These are phyloP conservation scores for Catonia carolina DNA, from an alignment of 2,888 invertebrate genomes.

Conservation along the genomic window DNA sequence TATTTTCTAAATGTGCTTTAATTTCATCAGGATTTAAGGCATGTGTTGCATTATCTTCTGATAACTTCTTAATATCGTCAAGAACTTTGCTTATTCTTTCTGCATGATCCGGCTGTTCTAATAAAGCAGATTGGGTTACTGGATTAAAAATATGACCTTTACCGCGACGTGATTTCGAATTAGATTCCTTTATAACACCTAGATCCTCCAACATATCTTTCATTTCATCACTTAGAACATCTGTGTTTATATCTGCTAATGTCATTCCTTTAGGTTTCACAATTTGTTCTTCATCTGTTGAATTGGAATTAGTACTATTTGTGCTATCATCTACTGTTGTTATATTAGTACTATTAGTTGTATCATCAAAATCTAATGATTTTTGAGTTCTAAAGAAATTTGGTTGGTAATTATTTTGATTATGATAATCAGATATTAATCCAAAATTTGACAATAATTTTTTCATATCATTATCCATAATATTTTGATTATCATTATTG, in stretches of 20 bases:
- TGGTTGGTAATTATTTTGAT: background rate
- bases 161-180: conserved; percentile 23
- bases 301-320: too few relatives aligned
- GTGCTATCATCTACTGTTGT: too few relatives aligned
- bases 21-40: conserved; percentile 24
- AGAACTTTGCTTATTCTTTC: conserved; percentile 42
- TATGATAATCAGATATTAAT: conserved; percentile 35
- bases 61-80: conserved; percentile 36
- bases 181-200: conserved; percentile 38
- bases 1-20: conserved; percentile 22
- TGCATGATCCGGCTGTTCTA: conserved; percentile 43
- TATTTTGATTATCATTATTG: too few relatives aligned
- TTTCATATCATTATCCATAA: conserved; percentile 42
- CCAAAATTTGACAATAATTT: conserved; percentile 45
- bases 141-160: conserved; percentile 43
- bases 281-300: background rate
- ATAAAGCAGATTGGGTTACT: conserved; percentile 36
- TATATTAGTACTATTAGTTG: too few relatives aligned
- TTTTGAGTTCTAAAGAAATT: background rate
- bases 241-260: conserved; percentile 28
- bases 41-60: conserved; percentile 29
- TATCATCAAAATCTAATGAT: conserved; percentile 5
- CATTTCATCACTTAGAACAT: conserved; percentile 40
- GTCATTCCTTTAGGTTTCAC: background rate
- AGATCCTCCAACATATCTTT: conserved; percentile 42